These are phyloP conservation scores for Anoplius nigerrimus DNA, from an alignment of 2,888 invertebrate genomes.

Conservation along the genomic window DNA sequence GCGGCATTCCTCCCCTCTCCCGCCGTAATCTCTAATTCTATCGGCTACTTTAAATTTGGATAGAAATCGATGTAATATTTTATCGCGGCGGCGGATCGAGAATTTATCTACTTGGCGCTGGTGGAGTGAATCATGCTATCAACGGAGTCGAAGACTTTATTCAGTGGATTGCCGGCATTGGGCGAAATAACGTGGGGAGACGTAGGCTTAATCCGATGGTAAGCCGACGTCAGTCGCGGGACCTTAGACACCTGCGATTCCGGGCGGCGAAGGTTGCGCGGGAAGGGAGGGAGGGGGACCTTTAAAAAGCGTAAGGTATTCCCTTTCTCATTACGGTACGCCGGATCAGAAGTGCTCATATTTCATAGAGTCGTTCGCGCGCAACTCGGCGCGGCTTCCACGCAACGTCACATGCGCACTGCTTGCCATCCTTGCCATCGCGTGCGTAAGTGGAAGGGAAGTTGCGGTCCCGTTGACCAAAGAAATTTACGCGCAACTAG, in stretches of 20 bases:
- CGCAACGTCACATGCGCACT: not conserved
- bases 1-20: too few relatives aligned
- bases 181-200: not conserved
- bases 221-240: not conserved
- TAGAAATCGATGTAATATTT: too few relatives aligned
- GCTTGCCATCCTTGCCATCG: too few relatives aligned
- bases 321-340: slow-evolving; percentile 38
- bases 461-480: slow-evolving; percentile 33
- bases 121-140: not conserved
- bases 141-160: slow-evolving; percentile 6
- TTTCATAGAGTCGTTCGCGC: slow-evolving; percentile 36
- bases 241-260: slow-evolving; percentile 16
- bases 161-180: not conserved
- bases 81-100: too few relatives aligned
- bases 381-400: slow-evolving; percentile 21
- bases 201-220: not conserved
- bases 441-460: too few relatives aligned
- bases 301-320: slow-evolving; percentile 21
- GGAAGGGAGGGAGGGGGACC: slow-evolving; percentile 5
- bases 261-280: slow-evolving; percentile 11
- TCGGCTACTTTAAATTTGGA: too few relatives aligned
- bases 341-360: slow-evolving; percentile 34
- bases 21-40: too few relatives aligned
- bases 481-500: slow-evolving; percentile 50
- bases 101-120: not conserved